phyloP scores from a whole-genome alignment of 1,140 invertebrate species.

The Heterodera schachtii region DNA sequence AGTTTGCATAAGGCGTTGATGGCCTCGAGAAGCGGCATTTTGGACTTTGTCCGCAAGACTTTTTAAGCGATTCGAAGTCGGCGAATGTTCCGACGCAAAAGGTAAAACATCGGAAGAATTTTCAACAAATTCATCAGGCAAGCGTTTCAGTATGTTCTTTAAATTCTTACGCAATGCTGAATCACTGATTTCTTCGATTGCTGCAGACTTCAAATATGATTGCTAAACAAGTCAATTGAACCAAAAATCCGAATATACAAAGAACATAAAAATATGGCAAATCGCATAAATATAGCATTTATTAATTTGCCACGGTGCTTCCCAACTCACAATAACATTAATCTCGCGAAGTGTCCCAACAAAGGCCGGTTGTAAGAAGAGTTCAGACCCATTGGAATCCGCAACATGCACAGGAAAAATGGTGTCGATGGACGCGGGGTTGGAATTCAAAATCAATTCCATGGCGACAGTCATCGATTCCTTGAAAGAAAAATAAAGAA shows the following conservation, averaged over 20 bases:
- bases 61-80: conserved; percentile 33
- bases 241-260: no score
- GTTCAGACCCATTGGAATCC: conserved; percentile 47
- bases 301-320: no score
- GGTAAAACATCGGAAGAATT: neutral
- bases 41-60: conserved; percentile 57
- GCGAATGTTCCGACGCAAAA: conserved; percentile 1
- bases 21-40: conserved; percentile 41
- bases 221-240: conserved; percentile 26
- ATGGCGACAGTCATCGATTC: conserved; percentile 53
- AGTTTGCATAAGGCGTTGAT: conserved; percentile 46
- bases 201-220: conserved; percentile 38
- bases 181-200: conserved; percentile 51
- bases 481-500: conserved; percentile 26
- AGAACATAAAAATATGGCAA: no score
- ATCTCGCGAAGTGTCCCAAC: conserved; percentile 57
- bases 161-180: conserved; percentile 41
- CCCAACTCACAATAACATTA: conserved; percentile 54
- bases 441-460: conserved; percentile 45
- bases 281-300: no score
- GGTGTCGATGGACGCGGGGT: conserved; percentile 43
- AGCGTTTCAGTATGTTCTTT: conserved; percentile 40
- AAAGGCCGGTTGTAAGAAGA: conserved; percentile 49
- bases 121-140: conserved; percentile 45
- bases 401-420: conserved; percentile 50